Evolutionary conservation across 2,797 vertebrate species (phyloP).

Genomic region (Phaenicophaeus curvirostris): DNA sequence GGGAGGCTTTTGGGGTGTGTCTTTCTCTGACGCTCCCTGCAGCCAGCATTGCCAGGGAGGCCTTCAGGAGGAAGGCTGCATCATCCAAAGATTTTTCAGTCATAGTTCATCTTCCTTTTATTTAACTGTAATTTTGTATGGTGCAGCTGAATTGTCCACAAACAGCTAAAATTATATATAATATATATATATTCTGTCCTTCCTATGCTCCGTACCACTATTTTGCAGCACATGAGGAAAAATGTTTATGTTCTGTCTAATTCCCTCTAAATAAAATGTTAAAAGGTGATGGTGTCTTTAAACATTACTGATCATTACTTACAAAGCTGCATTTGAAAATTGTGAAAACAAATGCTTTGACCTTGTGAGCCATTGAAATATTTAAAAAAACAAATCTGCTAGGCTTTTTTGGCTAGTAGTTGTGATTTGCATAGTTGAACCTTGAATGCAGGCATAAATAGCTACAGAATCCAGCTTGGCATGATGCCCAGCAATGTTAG

Average conservation of each 20-base stretch:
- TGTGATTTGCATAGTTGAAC: conserved; percentile 72
- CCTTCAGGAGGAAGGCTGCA: not conserved
- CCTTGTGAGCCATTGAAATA: conserved; percentile 53
- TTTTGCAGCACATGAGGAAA: conserved; percentile 18
- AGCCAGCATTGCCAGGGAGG: not conserved
- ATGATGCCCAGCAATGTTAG: conserved; percentile 60
- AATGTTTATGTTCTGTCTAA: conserved; percentile 43
- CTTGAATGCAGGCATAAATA: conserved; percentile 68
- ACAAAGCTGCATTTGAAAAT: conserved; percentile 51
- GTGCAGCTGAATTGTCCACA: not conserved
- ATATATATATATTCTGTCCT: not conserved
- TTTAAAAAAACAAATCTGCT: conserved; percentile 53
- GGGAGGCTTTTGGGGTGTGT: not conserved
- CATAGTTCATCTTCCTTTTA: not conserved
- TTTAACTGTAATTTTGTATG: not conserved
- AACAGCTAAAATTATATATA: not conserved
- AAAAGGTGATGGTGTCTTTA: conserved; percentile 53
- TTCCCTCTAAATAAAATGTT: conserved; percentile 50
- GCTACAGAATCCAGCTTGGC: conserved; percentile 61
- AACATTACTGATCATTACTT: conserved; percentile 46
- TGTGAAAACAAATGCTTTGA: conserved; percentile 67
- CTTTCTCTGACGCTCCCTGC: not conserved
- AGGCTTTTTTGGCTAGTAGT: conserved; percentile 64
- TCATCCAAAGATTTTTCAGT: not conserved
- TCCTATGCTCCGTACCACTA: not conserved